Evolutionary conservation across 2,888 invertebrate species (phyloP), one percentile per base, ranked within the genome.

Genomic region (Andrena bicolor): DNA sequence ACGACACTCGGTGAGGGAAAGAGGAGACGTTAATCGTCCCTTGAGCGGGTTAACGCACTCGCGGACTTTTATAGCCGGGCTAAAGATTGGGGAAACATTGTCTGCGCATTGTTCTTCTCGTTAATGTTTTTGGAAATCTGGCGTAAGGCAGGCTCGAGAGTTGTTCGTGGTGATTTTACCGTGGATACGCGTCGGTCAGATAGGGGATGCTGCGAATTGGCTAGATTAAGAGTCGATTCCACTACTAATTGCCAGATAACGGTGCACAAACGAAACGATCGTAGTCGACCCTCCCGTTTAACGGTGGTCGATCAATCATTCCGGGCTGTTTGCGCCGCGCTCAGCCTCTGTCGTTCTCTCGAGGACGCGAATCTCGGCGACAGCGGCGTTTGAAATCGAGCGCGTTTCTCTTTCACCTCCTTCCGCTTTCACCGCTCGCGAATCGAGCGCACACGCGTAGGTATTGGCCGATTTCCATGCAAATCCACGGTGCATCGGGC

Each of bases 361-460:
- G 56, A 3, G 23, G 32, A 5, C n/a, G n/a, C 28, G 20, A 41
- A 60, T 23, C 32, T 13, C 49, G 8, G 48, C 32, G 32, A 28
- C 23, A 26, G 23, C 20, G 26, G 3, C 60, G 49, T 72, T 69
- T 51, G 26, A 78, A 78, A 81, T 70, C 78, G 74, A 61, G 58
- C 70, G 70, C 64, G 70, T 81, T 74, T 81, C 78, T 81, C 81
- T 74, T 78, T 74, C 78, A 32, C 65, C 69, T 28, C 56, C 77
- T 78, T 81, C 81, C 74, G 81, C 73, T 79, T 81, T 81, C 81
- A 74, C 74, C 61, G 30, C n/a, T 23, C 48, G 48, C 48, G 28
- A 49, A 51, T 48, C 60, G 56, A 56, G 23, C 20, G 61, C 41
- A 23, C 32, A 49, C 48, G 13, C 28, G 53, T 23, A 16, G 53